These are phyloP conservation scores for Syngnathus floridae DNA, from an alignment of 2,113 vertebrate genomes.

Conservation along the genomic window DNA sequence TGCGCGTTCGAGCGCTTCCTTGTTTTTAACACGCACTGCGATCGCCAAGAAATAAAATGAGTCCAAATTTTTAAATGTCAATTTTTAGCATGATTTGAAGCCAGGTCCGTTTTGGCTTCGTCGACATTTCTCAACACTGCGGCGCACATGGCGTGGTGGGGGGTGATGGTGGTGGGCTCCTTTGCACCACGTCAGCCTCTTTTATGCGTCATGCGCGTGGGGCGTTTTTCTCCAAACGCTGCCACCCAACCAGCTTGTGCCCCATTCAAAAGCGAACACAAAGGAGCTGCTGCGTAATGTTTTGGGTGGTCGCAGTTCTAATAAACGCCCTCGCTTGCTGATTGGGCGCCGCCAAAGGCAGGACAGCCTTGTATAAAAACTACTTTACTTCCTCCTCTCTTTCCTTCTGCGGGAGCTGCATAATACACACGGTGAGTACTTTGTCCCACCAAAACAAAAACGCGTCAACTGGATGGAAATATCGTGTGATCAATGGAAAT, in stretches of 20 bases:
- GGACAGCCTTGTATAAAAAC: conserved; percentile 49
- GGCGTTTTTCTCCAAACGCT: not conserved
- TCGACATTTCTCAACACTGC: not conserved
- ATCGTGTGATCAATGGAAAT: too few relatives aligned
- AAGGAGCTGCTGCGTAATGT: not conserved
- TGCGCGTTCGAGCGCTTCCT: not conserved
- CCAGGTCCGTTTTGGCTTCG: not conserved
- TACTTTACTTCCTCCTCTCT: conserved; percentile 17
- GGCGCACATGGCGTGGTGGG: not conserved
- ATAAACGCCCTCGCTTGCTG: conserved; percentile 45
- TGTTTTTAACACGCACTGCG: not conserved
- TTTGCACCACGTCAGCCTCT: not conserved
- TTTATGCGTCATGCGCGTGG: not conserved
- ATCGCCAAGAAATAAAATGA: not conserved
- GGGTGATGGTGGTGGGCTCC: not conserved
- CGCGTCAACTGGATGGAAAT: too few relatives aligned
- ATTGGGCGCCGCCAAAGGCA: conserved; percentile 62
- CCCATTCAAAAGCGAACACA: not conserved
- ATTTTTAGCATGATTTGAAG: not conserved
- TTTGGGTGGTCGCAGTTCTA: not conserved
- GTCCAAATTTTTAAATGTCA: not conserved
- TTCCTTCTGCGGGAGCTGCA: conserved; percentile 33
- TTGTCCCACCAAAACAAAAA: too few relatives aligned
- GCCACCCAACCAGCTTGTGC: not conserved
- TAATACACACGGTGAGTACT: conserved; percentile 30